Evolutionary conservation across 2,888 invertebrate species (phyloP).

Genomic region (Ditylenchus weischeri): DNA sequence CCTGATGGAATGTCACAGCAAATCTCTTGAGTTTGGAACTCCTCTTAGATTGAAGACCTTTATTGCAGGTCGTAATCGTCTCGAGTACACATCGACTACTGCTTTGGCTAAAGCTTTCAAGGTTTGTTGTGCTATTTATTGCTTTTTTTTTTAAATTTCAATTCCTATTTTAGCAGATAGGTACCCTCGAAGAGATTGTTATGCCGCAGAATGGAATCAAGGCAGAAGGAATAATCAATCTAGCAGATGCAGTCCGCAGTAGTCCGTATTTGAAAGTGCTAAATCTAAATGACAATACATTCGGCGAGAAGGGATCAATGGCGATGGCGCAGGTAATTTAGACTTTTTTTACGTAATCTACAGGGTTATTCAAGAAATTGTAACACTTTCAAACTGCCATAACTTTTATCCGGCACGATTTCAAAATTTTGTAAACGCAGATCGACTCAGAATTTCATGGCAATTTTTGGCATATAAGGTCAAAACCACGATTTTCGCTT

Average conservation of each 20-base stretch:
- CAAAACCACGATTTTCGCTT: too few relatives aligned
- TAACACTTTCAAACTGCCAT: too few relatives aligned
- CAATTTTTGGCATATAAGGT: too few relatives aligned
- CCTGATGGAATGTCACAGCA: slow-evolving; percentile 39
- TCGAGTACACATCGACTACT: slow-evolving; percentile 87
- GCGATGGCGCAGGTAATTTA: slow-evolving; percentile 67
- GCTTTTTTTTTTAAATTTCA: slow-evolving; percentile 7
- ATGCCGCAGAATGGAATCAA: slow-evolving; percentile 98
- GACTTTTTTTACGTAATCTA: neutral
- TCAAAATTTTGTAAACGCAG: too few relatives aligned
- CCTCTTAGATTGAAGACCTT: slow-evolving; percentile 78
- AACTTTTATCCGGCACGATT: too few relatives aligned
- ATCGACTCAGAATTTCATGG: too few relatives aligned
- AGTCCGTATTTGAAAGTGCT: slow-evolving; percentile 69
- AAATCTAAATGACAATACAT: slow-evolving; percentile 91
- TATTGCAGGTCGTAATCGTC: slow-evolving; percentile 84
- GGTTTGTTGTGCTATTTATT: slow-evolving; percentile 61
- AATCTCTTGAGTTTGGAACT: slow-evolving; percentile 42
- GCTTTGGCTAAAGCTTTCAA: slow-evolving; percentile 80
- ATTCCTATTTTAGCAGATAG: slow-evolving; percentile 67
- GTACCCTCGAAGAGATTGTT: slow-evolving; percentile 79
- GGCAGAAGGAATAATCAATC: slow-evolving; percentile 75
- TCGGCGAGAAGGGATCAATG: slow-evolving; percentile 72
- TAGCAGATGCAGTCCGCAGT: slow-evolving; percentile 64
- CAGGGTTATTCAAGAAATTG: too few relatives aligned